Evolutionary conservation across 2,797 vertebrate genomes (phyloP).

Genomic region (Acrossocheilus fasciatus): DNA sequence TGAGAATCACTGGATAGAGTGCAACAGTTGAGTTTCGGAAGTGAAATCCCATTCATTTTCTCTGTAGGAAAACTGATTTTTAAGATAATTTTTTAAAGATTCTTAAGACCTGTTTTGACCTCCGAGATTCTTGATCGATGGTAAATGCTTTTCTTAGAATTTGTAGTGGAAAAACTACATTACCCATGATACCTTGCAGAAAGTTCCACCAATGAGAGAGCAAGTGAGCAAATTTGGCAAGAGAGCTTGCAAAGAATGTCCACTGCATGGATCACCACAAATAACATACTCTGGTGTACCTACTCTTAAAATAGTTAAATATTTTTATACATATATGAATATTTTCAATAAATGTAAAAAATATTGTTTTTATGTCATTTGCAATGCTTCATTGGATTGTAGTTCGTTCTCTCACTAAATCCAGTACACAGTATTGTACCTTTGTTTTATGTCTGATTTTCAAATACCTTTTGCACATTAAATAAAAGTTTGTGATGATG

Average conservation of each 20-base stretch:
- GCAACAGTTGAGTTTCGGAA: background rate
- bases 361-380: background rate
- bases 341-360: background rate
- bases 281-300: background rate
- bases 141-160: background rate
- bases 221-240: background rate
- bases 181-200: background rate
- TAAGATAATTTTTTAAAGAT: background rate
- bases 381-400: background rate
- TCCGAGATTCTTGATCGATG: background rate
- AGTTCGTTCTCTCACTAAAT: background rate
- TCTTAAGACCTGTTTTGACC: background rate
- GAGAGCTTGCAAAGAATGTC: background rate
- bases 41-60: background rate
- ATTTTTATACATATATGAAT: too few relatives aligned
- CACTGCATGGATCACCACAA: background rate
- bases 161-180: background rate
- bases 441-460: background rate
- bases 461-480: background rate
- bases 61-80: background rate
- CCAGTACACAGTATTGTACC: background rate
- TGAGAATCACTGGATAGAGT: background rate
- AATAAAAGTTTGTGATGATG: background rate
- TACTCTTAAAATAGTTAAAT: background rate
- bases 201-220: background rate